Base-by-base conservation (phyloP, 2,113 vertebrate genomes). In the Limnothrissa miodon region DNA sequence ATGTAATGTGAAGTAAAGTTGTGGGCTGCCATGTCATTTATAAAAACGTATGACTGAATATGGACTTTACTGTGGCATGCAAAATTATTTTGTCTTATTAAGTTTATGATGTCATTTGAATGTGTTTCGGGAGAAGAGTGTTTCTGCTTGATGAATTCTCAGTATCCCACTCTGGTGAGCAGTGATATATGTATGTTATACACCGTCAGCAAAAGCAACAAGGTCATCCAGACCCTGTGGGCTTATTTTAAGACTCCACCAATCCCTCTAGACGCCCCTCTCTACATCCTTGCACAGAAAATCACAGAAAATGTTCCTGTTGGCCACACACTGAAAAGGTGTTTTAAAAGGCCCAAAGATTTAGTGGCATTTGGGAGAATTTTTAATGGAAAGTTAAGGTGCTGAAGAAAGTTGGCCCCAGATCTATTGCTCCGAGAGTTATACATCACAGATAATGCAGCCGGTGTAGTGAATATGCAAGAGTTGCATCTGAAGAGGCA, bases 381-480 rank as follows among this genome's bases (percentile, higher is more conserved):
- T 74, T 39, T 74, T 74, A 74, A 74, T 74, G 66, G 66, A 74
- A 74, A 74, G 29, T 74, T 36, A 39, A 74, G 36, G 25, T 74
- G 29, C 29, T 33, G 11, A 13, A 36, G 66, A 29, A 74, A 19
- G 66, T 17, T 10, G 29, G 1, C 25, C 66, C 66, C 29, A 74
- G 66, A 74, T 36, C 9, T 33, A 74, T 74, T 33, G 66, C 66
- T 74, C 9, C 5, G 15, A 74, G 66, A 36, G 4, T 9, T 74
- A 36, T 74, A 36, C 5, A 74, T 74, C 66, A 74, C 66, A 17
- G 66, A 36, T 74, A 74, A 17, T 74, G 66, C 10, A 33, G 10
- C 33, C 36, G 66, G 36, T 74, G 66, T 74, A 74, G 66, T 36
- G 66, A 74, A 74, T 15, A 74, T 13, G n/a, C n/a, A n/a, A n/a